A percentile compares a stretch with the other conserved stretches of the same genome.
These are phyloP conservation scores for Pocillopora verrucosa DNA, from an alignment of 64 coral and sea anemone genomes.

Conservation along the genomic window DNA sequence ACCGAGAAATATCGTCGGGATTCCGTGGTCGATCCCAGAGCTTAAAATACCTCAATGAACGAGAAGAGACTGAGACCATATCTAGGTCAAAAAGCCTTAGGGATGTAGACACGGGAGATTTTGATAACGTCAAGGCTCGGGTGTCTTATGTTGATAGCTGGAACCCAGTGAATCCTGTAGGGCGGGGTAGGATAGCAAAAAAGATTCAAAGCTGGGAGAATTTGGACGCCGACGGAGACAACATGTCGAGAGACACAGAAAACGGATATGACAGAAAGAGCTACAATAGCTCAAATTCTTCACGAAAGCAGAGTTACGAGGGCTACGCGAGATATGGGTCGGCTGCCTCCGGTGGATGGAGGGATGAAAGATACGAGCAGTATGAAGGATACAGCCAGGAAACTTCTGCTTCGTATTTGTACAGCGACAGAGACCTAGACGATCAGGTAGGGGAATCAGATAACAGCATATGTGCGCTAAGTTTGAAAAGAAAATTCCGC, in stretches of 20 bases:
- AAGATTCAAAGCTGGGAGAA: constrained; percentile 38
- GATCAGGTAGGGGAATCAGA: constrained; percentile 8
- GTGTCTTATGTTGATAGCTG: constrained; percentile 33
- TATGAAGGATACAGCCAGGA: not conserved
- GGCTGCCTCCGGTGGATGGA: not conserved
- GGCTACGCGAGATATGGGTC: not conserved
- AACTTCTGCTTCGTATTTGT: not conserved
- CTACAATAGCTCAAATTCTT: not conserved
- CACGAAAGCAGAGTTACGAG: not conserved
- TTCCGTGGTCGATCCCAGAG: constrained; percentile 34
- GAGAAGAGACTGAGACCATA: constrained; percentile 22
- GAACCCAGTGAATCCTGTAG: constrained; percentile 19
- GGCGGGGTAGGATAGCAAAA: constrained; percentile 20
- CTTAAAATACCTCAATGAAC: constrained; percentile 27
- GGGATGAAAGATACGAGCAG: constrained; percentile 7
- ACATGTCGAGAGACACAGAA: not conserved
- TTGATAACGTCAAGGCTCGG: not conserved
- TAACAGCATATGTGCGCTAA: not conserved
- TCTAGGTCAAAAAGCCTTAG: constrained; percentile 40
- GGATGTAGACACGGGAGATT: constrained; percentile 20
- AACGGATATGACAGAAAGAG: not conserved
- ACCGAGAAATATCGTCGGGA: not conserved
- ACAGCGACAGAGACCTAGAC: constrained; percentile 1
- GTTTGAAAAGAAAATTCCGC: not conserved
- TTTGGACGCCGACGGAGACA: constrained; percentile 14